Evolutionary conservation across 2,113 vertebrate genomes (phyloP), one percentile per base, ranked within the genome.

Genomic region (Aptenodytes forsteri): DNA sequence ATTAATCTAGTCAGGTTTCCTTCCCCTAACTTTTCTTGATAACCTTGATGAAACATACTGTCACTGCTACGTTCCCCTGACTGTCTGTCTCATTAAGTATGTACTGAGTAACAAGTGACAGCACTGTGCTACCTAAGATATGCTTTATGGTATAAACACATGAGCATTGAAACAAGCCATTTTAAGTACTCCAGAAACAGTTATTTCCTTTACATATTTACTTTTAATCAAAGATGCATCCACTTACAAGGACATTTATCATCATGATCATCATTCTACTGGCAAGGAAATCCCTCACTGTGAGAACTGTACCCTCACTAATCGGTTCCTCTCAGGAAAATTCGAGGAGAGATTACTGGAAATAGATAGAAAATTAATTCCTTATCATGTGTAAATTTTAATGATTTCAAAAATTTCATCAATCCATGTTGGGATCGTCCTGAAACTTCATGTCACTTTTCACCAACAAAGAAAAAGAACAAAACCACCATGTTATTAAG

Each of bases 141-240:
- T 47, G 36, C 50, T 92, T 97, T 95, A 71, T 79, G 29, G 75
- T 88, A 90, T 87, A 96, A 94, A 76, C 62, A 83, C 40, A 89
- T 1, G 1, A 80, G 42, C 59, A 83, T n/a, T 93, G 62, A 91
- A 92, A 97, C 27, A 89, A 70, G 42, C 65, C 58, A 27, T 89
- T 73, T 55, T 11, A 83, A 34, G 38, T 93, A 71, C 73, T 93
- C 75, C 58, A 93, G 75, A 96, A 95, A 86, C 50, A 44, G 65
- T 55, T 78, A 87, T 93, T 95, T 95, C 69, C 89, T 76, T 83
- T 56, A 92, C 0, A 2, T 91, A 90, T 93, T 94, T 93, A 36
- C 73, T 78, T 93, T 75, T 94, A 95, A 97, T 98, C 97, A 96
- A 98, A 96, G 85, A 93, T 91, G 36, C 32, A 86, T 94, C 72